Percentiles rank a stretch among this genome's conserved stretches.
Conservation (phyloP, 2,888 invertebrate species). For the Acleris literana region DNA sequence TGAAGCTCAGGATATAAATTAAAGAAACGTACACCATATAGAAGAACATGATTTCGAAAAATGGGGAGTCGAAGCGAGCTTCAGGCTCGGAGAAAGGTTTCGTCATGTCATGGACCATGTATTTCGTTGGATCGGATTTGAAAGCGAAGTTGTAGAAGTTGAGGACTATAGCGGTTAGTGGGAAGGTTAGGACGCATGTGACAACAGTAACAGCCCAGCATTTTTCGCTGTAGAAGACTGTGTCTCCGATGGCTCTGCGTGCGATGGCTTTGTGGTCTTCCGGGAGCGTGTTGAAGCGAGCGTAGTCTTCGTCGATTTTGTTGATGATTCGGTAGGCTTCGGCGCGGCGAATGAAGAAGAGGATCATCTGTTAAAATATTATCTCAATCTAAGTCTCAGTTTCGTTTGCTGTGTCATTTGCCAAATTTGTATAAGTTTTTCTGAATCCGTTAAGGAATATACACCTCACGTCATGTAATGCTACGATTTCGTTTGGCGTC, state of each 20-base stretch:
- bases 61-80: slow-evolving; percentile 52
- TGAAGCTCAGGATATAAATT: slow-evolving; percentile 52
- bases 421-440: too few species aligned
- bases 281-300: slow-evolving; percentile 43
- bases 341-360: slow-evolving; percentile 51
- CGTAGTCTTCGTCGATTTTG: slow-evolving; percentile 56
- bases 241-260: slow-evolving; percentile 42
- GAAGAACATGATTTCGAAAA: slow-evolving; percentile 54
- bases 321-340: slow-evolving; percentile 52
- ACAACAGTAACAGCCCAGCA: slow-evolving; percentile 51
- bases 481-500: too few species aligned
- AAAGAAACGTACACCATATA: slow-evolving; percentile 50
- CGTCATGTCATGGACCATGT: slow-evolving; percentile 62
- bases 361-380: slow-evolving; percentile 49
- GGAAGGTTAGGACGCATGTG: slow-evolving; percentile 50
- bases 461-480: too few species aligned
- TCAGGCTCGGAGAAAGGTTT: slow-evolving; percentile 50
- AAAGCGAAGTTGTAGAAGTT: slow-evolving; percentile 51
- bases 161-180: slow-evolving; percentile 48
- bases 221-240: slow-evolving; percentile 51
- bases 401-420: too few species aligned
- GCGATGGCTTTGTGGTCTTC: slow-evolving; percentile 43
- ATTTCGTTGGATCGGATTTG: slow-evolving; percentile 46
- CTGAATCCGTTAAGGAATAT: too few species aligned
- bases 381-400: neutral